Conservation (phyloP, 2,888 invertebrate species). For the Lumbricus terrestris region DNA sequence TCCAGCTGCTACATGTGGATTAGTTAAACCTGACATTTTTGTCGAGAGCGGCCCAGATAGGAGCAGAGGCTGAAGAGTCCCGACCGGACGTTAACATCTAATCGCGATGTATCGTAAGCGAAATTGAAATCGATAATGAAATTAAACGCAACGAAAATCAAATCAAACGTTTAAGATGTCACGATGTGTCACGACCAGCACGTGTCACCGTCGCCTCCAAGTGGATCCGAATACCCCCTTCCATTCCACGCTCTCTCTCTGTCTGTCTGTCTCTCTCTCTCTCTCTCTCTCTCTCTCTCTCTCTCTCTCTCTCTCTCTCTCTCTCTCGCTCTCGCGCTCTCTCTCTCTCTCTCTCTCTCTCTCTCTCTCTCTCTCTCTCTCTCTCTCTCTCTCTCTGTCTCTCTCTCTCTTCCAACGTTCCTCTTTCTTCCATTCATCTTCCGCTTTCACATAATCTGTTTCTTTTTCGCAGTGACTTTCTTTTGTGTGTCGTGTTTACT, state of each 20-base stretch:
- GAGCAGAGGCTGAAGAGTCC: background rate
- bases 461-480: background rate
- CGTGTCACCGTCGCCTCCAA: background rate
- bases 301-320: background rate
- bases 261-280: background rate
- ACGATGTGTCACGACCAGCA: background rate
- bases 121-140: conserved; percentile 12
- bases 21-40: background rate
- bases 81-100: background rate
- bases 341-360: too few species aligned
- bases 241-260: background rate
- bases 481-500: background rate
- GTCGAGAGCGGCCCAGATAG: background rate
- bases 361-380: too few species aligned
- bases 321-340: too few species aligned
- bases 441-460: background rate
- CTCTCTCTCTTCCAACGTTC: background rate
- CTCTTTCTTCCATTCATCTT: background rate
- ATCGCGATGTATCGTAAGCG: background rate
- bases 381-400: too few species aligned
- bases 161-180: background rate
- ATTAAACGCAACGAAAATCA: conserved; percentile 3
- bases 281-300: background rate
- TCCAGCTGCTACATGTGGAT: background rate
- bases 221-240: background rate